Conservation (phyloP, 1,140 invertebrate genomes). For the Zaprionus gabonicus region DNA sequence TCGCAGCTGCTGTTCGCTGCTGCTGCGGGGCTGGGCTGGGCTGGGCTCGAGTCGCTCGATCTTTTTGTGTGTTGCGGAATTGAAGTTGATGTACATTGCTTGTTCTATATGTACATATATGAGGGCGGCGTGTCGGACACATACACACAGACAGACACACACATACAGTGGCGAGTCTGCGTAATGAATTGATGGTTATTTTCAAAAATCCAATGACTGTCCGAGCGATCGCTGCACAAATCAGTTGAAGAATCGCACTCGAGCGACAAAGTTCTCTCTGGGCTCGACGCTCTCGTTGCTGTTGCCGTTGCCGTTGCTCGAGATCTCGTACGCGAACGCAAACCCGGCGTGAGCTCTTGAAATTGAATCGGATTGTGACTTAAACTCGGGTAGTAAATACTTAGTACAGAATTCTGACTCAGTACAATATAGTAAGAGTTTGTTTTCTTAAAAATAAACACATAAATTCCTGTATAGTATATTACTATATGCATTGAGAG, state of each 20-base stretch:
- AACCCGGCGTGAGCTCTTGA: background rate
- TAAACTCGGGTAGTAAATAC: background rate
- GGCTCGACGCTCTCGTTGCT: slow-evolving; percentile 39
- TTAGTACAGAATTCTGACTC: slow-evolving; percentile 13
- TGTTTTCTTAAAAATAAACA: slow-evolving; percentile 12
- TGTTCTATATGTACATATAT: slow-evolving; percentile 37
- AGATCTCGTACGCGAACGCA: slow-evolving; percentile 1
- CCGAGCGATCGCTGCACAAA: slow-evolving; percentile 80
- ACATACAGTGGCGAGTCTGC: slow-evolving; percentile 33
- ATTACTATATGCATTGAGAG: slow-evolving; percentile 14
- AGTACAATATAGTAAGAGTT: slow-evolving; percentile 6
- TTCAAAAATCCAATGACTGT: slow-evolving; percentile 84
- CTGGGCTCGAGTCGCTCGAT: slow-evolving; percentile 43
- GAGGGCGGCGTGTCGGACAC: slow-evolving; percentile 66
- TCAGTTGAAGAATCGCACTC: slow-evolving; percentile 83
- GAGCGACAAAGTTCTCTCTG: slow-evolving; percentile 71
- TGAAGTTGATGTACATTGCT: slow-evolving; percentile 63
- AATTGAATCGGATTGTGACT: slow-evolving; percentile 4
- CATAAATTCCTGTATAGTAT: slow-evolving; percentile 14
- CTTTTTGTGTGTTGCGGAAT: slow-evolving; percentile 68
- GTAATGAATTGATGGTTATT: slow-evolving; percentile 82
- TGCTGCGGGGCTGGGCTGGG: slow-evolving; percentile 4
- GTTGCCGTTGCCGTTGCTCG: slow-evolving; percentile 21
- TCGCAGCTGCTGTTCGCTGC: background rate
- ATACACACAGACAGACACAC: slow-evolving; percentile 22